A percentile compares a stretch with the other conserved stretches of the same genome.
phyloP scores from a whole-genome alignment of 2,113 vertebrate species.

The Notothenia rossii region DNA sequence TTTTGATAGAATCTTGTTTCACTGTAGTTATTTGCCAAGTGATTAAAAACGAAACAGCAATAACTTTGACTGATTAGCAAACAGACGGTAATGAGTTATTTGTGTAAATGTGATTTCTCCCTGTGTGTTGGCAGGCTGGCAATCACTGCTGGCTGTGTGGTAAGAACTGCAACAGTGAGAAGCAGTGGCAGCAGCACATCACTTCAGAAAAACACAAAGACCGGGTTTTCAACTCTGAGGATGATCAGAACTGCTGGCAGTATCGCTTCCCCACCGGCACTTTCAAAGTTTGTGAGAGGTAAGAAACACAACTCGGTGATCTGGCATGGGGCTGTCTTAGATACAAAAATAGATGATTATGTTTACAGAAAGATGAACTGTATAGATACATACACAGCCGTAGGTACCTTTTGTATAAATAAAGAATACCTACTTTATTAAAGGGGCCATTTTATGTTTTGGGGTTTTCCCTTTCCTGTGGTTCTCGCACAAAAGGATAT shows the following conservation, averaged over 20 bases:
- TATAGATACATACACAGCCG: no score
- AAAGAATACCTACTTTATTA: no score
- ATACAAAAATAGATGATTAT: no score
- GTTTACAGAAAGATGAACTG: no score
- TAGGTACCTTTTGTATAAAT: no score
- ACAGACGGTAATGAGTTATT: neutral
- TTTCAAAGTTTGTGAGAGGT: conserved; percentile 96
- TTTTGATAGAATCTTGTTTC: neutral
- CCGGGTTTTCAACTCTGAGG: conserved; percentile 96
- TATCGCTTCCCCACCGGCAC: conserved; percentile 95
- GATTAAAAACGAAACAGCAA: neutral
- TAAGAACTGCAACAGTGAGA: conserved; percentile 99
- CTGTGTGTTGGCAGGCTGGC: conserved; percentile 85
- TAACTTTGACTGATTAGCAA: neutral
- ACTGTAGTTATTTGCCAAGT: neutral
- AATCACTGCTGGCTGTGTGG: conserved; percentile 99
- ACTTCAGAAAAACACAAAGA: conserved; percentile 99
- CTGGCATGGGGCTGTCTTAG: no score
- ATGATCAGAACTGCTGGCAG: conserved; percentile 98
- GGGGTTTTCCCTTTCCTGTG: no score
- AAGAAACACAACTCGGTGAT: conserved; percentile 35
- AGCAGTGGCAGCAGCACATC: conserved; percentile 99
- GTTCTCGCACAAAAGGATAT: no score
- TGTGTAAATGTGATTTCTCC: neutral
- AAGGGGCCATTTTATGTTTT: no score